Conservation (phyloP, 2,113 vertebrate species). For the Sus scrofa region DNA sequence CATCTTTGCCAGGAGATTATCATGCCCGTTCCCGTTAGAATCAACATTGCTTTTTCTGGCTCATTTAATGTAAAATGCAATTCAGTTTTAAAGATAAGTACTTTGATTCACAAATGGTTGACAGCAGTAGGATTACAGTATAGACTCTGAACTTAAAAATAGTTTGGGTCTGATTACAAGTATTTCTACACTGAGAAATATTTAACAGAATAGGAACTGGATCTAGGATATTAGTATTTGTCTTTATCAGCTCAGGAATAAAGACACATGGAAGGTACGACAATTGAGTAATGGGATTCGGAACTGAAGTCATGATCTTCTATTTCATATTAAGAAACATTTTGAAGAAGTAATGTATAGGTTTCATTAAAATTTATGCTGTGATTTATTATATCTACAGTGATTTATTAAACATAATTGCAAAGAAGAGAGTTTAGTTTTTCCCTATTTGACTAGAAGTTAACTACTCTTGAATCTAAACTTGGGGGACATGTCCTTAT, state of each 20-base stretch:
- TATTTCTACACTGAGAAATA: slow-evolving; percentile 50
- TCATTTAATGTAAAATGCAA: slow-evolving; percentile 85
- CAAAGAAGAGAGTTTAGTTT: slow-evolving; percentile 53
- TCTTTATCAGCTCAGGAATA: slow-evolving; percentile 52
- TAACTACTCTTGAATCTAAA: slow-evolving; percentile 75
- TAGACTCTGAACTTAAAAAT: slow-evolving; percentile 78
- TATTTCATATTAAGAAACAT: slow-evolving; percentile 76
- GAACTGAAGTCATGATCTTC: slow-evolving; percentile 62
- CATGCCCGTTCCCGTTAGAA: slow-evolving; percentile 86
- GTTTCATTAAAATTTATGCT: slow-evolving; percentile 81
- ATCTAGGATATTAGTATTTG: slow-evolving; percentile 41
- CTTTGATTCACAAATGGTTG: slow-evolving; percentile 82
- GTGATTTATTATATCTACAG: slow-evolving; percentile 69
- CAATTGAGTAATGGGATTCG: slow-evolving; percentile 74
- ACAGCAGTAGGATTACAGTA: slow-evolving; percentile 58
- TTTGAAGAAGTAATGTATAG: slow-evolving; percentile 79
- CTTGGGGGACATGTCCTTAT: slow-evolving; percentile 74
- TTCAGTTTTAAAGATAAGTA: slow-evolving; percentile 75
- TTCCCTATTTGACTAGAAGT: slow-evolving; percentile 63
- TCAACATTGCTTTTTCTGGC: slow-evolving; percentile 87
- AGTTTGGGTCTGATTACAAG: slow-evolving; percentile 61
- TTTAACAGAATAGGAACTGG: slow-evolving; percentile 41
- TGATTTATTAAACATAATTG: slow-evolving; percentile 77
- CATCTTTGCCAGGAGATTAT: slow-evolving; percentile 83
- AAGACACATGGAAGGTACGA: slow-evolving; percentile 49